Evolutionary conservation across 2,888 invertebrate genomes (phyloP), one percentile per base, ranked within the genome.

Genomic region (Cetonia aurata): DNA sequence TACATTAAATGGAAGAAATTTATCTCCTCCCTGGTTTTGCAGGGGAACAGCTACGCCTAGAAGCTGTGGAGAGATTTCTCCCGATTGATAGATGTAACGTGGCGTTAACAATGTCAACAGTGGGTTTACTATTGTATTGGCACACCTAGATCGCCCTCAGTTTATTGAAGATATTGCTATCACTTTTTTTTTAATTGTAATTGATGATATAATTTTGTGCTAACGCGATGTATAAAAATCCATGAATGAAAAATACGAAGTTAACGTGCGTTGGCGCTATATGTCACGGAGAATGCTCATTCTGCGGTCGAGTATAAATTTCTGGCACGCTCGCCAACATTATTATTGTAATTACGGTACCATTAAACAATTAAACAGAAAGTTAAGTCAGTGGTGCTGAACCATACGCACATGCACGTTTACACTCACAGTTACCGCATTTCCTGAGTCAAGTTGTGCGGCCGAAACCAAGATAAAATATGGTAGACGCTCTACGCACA

Each of bases 331-430:
- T 72, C 59, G 15, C 57, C 15, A 52, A 46, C 50, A 66, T 72
- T 69, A 69, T 69, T 72, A 69, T 57, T 69, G 52, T 69, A 72
- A 72, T 74, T 74, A 72, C 62, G 72, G 71, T 71, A 72, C 72
- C 53, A 72, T 72, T 74, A 75, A 73, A 75, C 73, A 73, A 75
- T 75, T 75, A 75, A 72, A 74, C 74, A 71, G 75, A 75, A 75
- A 75, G 73, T 75, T 69, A 53, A 70, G 60, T 72, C 72, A 71
- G 70, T 74, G 70, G 71, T 71, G 73, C 74, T 68, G 72, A 73
- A 74, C 73, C 15, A 62, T 19, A 6, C 50, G 46, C 59, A n/a
- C 46, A 60, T 44, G 48, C 33, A 57, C 57, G 13, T 25, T 44
- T 10, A 46, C 59, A 60, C 46, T 60, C 19, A 19, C 13, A 42